Conservation (phyloP, 2,797 vertebrate genomes). For the Sebastes aleutianus region DNA sequence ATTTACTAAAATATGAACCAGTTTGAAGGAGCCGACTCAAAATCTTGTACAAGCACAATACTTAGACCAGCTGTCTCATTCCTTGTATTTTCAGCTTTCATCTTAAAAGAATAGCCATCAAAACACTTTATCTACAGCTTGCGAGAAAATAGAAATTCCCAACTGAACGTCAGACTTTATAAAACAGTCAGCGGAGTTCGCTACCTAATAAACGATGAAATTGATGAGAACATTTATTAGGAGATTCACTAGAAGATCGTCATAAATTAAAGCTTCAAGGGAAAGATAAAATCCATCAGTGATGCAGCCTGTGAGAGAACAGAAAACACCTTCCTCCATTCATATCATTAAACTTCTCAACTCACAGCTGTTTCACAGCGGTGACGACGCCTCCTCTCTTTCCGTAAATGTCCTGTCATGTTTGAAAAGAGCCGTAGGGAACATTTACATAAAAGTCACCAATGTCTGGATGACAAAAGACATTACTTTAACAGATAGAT, state of each 20-base stretch:
- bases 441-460: not conserved
- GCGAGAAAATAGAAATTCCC: not conserved
- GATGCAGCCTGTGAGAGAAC: not conserved
- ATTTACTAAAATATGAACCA: not conserved
- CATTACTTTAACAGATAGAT: not conserved
- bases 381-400: not conserved
- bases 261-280: slow-evolving; percentile 6
- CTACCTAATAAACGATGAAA: not conserved
- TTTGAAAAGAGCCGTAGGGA: not conserved
- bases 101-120: not conserved
- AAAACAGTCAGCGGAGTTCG: not conserved
- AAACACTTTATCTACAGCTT: not conserved
- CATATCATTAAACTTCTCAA: slow-evolving; percentile 2
- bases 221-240: not conserved
- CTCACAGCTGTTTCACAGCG: not conserved
- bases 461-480: not conserved
- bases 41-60: not conserved
- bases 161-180: not conserved
- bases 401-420: not conserved
- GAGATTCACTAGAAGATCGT: not conserved
- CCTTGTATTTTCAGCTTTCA: not conserved
- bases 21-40: not conserved
- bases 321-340: slow-evolving; percentile 14
- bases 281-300: not conserved
- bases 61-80: not conserved